Percentiles rank a stretch among this genome's conserved stretches.
Conservation (phyloP, 2,888 invertebrate genomes). For the Melieria omissa region DNA sequence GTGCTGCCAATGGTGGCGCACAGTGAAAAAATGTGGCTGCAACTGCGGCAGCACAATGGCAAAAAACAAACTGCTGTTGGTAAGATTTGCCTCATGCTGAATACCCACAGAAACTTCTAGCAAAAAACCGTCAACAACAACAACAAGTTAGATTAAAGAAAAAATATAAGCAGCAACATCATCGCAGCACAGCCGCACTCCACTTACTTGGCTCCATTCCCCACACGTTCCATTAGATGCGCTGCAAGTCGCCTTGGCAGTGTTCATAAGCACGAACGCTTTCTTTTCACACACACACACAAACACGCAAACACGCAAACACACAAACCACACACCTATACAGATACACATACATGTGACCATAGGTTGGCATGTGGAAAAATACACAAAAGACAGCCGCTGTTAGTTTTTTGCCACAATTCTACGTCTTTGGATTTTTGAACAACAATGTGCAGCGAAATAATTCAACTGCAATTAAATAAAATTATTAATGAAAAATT, state of each 20-base stretch:
- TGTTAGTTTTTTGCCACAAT: neutral
- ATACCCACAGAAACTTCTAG: neutral
- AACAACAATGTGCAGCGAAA: neutral
- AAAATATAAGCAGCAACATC: too few relatives aligned
- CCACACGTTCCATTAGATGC: too few relatives aligned
- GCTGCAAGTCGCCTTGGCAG: too few relatives aligned
- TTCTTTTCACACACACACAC: slow-evolving; percentile 30
- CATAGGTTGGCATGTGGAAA: too few relatives aligned
- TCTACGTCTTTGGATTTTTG: neutral
- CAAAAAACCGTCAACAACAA: slow-evolving; percentile 1
- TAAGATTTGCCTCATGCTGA: neutral
- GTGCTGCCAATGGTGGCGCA: neutral
- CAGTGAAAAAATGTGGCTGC: neutral
- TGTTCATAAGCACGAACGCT: slow-evolving; percentile 1
- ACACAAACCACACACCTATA: slow-evolving; percentile 11
- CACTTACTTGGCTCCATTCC: too few relatives aligned
- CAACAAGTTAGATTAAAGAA: neutral
- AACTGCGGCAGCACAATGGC: too few relatives aligned
- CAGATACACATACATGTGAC: neutral
- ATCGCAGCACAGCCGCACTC: too few relatives aligned
- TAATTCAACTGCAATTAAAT: neutral
- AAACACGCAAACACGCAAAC: slow-evolving; percentile 16
- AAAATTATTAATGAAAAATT: neutral
- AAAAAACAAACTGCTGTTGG: neutral
- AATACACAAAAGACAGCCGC: neutral